Base-by-base conservation (phyloP, 2,888 invertebrate genomes). In the Parnassius smintheus region DNA sequence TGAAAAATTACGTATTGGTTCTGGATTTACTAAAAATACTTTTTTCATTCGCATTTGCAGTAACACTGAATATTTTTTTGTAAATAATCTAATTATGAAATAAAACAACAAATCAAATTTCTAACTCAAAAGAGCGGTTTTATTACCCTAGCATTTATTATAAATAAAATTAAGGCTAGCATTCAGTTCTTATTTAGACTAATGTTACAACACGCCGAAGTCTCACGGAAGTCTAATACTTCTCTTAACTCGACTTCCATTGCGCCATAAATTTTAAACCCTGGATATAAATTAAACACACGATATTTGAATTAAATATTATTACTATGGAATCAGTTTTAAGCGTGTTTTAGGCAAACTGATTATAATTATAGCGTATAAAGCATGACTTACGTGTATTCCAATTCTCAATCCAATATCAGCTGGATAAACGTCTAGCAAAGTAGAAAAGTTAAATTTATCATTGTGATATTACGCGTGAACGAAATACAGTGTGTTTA, bases 81-180 rank as follows among this genome's bases (percentile, higher is more conserved):
- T 7, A 10, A 51, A 10, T n/a, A n/a, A 11, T 18, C 18, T 18
- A 18, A 41, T 52, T n/a, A 52, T n/a, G 44, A 79, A 89, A 86
- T 87, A 78, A 91, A 90, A 91, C 85, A 84, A 73, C 75, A 72
- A 68, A 65, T 82, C 65, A 82, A 80, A 88, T 91, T 89, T 89
- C 84, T 87, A 90, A 90, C 91, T 91, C 89, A 89, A 88, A 90
- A 89, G 91, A 91, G 90, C 86, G 78, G 82, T 90, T 76, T 91
- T 89, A 88, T 88, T 87, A 86, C 80, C 83, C 90, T 91, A 90
- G 83, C 85, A 85, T 88, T 90, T 90, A 88, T 84, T 77, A 87
- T 90, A 88, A 91, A 89, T 89, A 83, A 88, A 88, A 87, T 88
- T 88, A 91, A 89, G 88, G 88, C 90, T 89, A 91, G 86, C 88